Conservation (phyloP, 2,113 vertebrate species). For the Gnathonemus echidnorhynchus region DNA sequence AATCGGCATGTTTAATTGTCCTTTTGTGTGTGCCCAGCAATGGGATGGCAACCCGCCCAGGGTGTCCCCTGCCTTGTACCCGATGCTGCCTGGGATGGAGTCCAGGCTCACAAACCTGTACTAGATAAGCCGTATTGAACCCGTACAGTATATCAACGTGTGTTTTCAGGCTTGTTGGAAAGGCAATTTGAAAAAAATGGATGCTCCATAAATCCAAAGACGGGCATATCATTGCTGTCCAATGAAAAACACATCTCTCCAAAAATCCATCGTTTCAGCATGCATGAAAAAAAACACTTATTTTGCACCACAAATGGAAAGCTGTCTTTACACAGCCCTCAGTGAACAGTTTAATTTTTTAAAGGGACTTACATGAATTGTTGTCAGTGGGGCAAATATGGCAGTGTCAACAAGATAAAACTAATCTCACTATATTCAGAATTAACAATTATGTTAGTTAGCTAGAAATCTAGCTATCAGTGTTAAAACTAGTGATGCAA, state of each 20-base stretch:
- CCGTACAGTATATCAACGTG: neutral
- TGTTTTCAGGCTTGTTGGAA: neutral
- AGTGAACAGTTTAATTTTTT: neutral
- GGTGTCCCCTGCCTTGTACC: neutral
- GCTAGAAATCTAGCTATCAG: neutral
- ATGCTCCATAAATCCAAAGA: neutral
- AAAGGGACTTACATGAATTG: neutral
- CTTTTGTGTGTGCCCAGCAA: neutral
- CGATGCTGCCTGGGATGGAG: neutral
- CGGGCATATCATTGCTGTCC: neutral
- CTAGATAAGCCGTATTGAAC: neutral
- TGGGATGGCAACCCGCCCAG: neutral
- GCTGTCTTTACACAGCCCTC: neutral
- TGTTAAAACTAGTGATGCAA: neutral
- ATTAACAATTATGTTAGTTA: neutral
- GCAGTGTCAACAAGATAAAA: neutral
- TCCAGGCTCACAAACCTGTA: neutral
- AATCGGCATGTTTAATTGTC: neutral
- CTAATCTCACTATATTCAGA: neutral
- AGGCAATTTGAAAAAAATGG: neutral
- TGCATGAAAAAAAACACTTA: neutral
- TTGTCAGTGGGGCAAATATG: neutral
- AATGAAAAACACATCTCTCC: neutral
- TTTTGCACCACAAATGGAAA: neutral
- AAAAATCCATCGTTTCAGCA: neutral